Evolutionary conservation across 2,888 invertebrate species (phyloP).

Genomic region (Sphaeridia pumilis): DNA sequence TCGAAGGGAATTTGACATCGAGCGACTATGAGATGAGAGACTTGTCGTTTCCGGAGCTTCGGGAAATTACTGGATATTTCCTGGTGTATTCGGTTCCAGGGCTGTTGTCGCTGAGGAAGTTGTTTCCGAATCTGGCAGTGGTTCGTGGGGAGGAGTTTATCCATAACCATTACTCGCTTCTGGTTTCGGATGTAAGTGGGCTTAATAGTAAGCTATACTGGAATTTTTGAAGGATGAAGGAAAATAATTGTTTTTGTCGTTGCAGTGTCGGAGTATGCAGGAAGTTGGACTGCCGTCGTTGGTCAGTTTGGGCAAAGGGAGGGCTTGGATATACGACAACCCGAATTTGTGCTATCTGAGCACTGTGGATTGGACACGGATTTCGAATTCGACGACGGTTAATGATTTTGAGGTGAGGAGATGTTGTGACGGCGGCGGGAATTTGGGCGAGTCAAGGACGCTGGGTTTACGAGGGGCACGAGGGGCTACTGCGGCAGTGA

Average conservation of each 20-base stretch:
- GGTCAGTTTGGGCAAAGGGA: conserved; percentile 68
- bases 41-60: conserved; percentile 29
- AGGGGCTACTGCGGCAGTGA: no score
- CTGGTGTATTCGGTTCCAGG: conserved; percentile 71
- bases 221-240: no score
- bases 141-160: conserved; percentile 78
- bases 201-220: no score
- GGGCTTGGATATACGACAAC: conserved; percentile 84
- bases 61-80: conserved; percentile 54
- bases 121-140: conserved; percentile 88
- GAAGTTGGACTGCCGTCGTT: conserved; percentile 73
- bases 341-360: conserved; percentile 76
- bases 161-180: conserved; percentile 66
- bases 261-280: conserved; percentile 42
- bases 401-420: no score
- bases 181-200: conserved; percentile 65
- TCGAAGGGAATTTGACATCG: conserved; percentile 53
- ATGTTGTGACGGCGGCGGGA: no score
- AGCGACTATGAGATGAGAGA: conserved; percentile 40
- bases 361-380: conserved; percentile 80
- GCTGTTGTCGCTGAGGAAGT: conserved; percentile 62
- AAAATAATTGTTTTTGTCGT: no score
- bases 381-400: conserved; percentile 45
- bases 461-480: no score
- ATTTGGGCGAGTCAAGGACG: no score